A percentile compares a stretch with the other conserved stretches of the same genome.
phyloP scores from a whole-genome alignment of 2,797 vertebrate species.

The Cirrhinus molitorella region DNA sequence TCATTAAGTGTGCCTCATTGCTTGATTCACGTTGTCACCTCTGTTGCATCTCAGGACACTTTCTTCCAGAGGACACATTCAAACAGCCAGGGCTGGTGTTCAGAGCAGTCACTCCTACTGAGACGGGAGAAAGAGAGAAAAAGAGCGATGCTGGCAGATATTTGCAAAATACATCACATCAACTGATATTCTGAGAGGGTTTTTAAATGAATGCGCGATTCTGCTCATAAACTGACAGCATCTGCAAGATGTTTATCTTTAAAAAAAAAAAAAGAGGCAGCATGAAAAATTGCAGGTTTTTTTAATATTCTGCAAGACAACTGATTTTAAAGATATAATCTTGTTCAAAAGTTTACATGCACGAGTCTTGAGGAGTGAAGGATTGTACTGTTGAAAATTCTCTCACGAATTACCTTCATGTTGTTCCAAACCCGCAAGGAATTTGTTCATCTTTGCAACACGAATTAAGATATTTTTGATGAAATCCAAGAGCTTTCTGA shows the following conservation, averaged over 20 bases:
- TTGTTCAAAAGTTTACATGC: too few species aligned
- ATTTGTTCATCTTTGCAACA: too few species aligned
- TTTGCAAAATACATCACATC: constrained; percentile 24
- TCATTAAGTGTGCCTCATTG: constrained; percentile 51
- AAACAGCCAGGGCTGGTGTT: constrained; percentile 73
- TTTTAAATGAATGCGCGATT: constrained; percentile 14
- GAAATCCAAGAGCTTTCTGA: too few species aligned
- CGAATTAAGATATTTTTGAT: too few species aligned
- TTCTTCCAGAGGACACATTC: constrained; percentile 68
- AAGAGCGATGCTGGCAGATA: not conserved
- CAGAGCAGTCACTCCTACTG: constrained; percentile 69
- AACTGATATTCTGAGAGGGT: constrained; percentile 6
- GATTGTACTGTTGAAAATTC: not conserved
- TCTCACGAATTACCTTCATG: too few species aligned
- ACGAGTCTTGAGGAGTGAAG: not conserved
- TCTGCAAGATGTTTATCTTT: not conserved
- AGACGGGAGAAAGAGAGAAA: constrained; percentile 11
- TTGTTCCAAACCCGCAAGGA: too few species aligned
- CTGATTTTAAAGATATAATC: not conserved
- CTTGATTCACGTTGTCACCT: constrained; percentile 73
- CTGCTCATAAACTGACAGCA: not conserved
- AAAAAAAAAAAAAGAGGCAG: not conserved
- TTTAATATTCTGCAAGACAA: not conserved
- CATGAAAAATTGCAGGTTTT: not conserved
- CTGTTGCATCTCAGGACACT: constrained; percentile 59